Evolutionary conservation across 2,888 invertebrate species (phyloP).

Genomic region (Conus canariensis): DNA sequence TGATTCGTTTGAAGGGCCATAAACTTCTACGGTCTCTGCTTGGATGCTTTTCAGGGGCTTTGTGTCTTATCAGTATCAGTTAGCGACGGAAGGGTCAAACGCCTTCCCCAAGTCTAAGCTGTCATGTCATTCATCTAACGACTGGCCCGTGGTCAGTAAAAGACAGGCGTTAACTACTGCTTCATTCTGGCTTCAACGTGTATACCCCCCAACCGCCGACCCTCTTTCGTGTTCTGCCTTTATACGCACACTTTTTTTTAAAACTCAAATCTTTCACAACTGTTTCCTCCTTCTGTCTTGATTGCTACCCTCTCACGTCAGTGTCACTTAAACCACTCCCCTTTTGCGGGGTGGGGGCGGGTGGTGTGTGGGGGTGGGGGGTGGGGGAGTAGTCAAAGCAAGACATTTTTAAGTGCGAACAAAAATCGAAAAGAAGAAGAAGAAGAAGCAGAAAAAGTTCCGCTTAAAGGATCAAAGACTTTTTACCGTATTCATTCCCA

Average conservation of each 20-base stretch:
- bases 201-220: background rate
- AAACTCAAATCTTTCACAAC: background rate
- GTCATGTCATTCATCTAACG: background rate
- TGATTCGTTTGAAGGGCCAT: background rate
- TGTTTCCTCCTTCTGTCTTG: too few species aligned
- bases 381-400: too few species aligned
- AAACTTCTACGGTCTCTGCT: background rate
- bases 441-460: too few species aligned
- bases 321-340: too few species aligned
- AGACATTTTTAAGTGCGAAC: too few species aligned
- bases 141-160: background rate
- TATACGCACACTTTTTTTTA: background rate
- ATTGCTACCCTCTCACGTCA: too few species aligned
- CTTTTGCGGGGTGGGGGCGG: too few species aligned
- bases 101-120: background rate
- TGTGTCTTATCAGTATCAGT: background rate
- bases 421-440: too few species aligned
- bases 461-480: too few species aligned
- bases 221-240: background rate
- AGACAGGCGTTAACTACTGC: background rate
- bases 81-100: background rate
- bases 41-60: background rate
- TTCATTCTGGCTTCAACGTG: background rate
- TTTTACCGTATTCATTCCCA: too few species aligned
- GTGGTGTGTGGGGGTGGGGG: too few species aligned